A percentile compares a stretch with the other conserved stretches of the same genome.
Conservation (phyloP, 2,888 invertebrate species). For the Bhutanitis thaidina region DNA sequence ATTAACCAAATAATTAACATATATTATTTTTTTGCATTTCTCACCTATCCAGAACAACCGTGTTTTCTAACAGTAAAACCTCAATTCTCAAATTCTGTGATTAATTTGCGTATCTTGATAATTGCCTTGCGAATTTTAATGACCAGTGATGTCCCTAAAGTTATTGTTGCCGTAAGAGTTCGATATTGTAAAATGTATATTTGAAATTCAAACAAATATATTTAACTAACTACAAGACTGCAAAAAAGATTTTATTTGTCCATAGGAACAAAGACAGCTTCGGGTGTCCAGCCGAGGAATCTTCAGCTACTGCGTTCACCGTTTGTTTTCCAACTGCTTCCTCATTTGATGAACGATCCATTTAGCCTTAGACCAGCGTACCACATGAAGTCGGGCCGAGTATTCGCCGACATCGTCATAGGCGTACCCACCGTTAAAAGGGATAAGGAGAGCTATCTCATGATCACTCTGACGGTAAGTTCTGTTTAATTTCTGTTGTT, state of each 20-base stretch:
- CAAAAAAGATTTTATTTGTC: background rate
- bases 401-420: constrained; percentile 89
- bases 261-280: constrained; percentile 43
- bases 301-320: constrained; percentile 82
- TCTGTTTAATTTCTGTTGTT: no score
- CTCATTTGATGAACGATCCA: constrained; percentile 90
- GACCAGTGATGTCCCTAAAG: no score
- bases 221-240: background rate
- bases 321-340: constrained; percentile 91
- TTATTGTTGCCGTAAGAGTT: no score
- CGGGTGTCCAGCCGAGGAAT: constrained; percentile 56
- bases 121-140: no score
- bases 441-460: constrained; percentile 91
- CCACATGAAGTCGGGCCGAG: constrained; percentile 85
- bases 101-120: no score
- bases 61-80: no score
- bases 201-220: no score
- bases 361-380: constrained; percentile 88
- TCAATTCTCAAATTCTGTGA: no score
- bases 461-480: constrained; percentile 84
- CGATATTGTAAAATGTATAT: no score
- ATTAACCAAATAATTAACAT: no score
- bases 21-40: no score
- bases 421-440: constrained; percentile 95
- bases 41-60: no score